Evolutionary conservation across 2,113 vertebrate genomes (phyloP), one percentile per base, ranked within the genome.

Genomic region (Percopsis transmontana): DNA sequence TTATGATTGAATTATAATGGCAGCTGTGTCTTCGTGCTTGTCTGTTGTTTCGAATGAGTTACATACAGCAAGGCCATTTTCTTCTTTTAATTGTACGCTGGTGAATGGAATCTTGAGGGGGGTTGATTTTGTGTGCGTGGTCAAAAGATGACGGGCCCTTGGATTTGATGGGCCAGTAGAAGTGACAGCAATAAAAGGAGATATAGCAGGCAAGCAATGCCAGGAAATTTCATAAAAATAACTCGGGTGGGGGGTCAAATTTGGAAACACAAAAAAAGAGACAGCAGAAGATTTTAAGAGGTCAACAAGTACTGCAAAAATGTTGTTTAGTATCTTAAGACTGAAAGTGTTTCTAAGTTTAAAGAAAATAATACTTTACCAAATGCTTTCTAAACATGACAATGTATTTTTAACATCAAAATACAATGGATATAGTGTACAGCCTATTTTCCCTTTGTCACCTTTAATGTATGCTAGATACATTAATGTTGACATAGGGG

Each of bases 111-210:
- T 70, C 40, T 10, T 57, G 61, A 70, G 53, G 61, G 42, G 2
- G 38, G 50, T 40, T 55, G 44, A 72, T 41, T 70, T 61, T 71
- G 38, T 59, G 51, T 73, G 50, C 71, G 79, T 59, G 85, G 80
- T 81, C 65, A 54, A 39, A 33, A 41, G 18, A 52, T 74, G 27
- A 65, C 64, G 19, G 8, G 4, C 48, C 19, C 39, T 70, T 65
- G 62, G 69, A 70, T 39, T 50, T 27, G 59, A 70, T 67, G 66
- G 20, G 20, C 48, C 12, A 18, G 42, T 1, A 33, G 48, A 14
- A 19, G 13, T 56, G 50, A 66, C 55, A 72, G 59, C 3, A 45
- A 53, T 48, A 54, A 45, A 42, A 56, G 21, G 63, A 59, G 11
- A 53, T 24, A 24, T 53, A 53, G 14, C n/a, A 45, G 4, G 13